These are phyloP conservation scores for Thermophis baileyi DNA, from an alignment of 2,113 vertebrate genomes.

Conservation along the genomic window DNA sequence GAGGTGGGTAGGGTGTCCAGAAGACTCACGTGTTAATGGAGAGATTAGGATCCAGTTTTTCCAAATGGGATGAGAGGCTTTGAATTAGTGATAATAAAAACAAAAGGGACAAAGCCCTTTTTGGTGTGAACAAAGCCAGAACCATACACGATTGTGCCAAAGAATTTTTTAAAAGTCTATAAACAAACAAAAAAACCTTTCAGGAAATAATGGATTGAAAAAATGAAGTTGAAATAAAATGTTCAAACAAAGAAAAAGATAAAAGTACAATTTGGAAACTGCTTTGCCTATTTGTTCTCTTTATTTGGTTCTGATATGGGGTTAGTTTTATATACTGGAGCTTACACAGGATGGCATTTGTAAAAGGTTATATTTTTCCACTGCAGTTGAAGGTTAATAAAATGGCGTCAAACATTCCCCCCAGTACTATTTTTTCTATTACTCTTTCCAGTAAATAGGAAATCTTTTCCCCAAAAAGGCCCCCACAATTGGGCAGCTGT, in stretches of 20 bases:
- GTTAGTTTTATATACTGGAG: conserved; percentile 70
- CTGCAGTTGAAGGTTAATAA: conserved; percentile 90
- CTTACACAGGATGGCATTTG: conserved; percentile 85
- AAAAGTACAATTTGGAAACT: conserved; percentile 74
- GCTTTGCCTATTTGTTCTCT: conserved; percentile 73
- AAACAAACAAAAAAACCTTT: conserved; percentile 57
- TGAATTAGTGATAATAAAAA: conserved; percentile 61
- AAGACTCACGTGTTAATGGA: conserved; percentile 50
- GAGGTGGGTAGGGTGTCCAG: neutral
- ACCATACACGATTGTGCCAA: conserved; percentile 84
- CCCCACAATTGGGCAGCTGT: conserved; percentile 11
- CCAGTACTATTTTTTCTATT: conserved; percentile 75
- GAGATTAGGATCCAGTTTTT: conserved; percentile 58
- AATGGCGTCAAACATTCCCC: conserved; percentile 90
- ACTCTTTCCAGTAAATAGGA: conserved; percentile 52
- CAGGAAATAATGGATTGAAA: conserved; percentile 72
- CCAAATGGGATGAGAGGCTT: conserved; percentile 58
- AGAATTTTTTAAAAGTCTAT: conserved; percentile 68
- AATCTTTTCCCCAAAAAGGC: neutral
- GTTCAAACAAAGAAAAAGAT: conserved; percentile 69
- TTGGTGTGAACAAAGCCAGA: conserved; percentile 67
- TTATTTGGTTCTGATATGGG: conserved; percentile 70
- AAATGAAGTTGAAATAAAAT: conserved; percentile 66
- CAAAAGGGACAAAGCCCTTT: conserved; percentile 58
- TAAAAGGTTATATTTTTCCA: conserved; percentile 98